Evolutionary conservation across 2,797 vertebrate genomes (phyloP), one percentile per base, ranked within the genome.

Genomic region (Acipenser ruthenus): DNA sequence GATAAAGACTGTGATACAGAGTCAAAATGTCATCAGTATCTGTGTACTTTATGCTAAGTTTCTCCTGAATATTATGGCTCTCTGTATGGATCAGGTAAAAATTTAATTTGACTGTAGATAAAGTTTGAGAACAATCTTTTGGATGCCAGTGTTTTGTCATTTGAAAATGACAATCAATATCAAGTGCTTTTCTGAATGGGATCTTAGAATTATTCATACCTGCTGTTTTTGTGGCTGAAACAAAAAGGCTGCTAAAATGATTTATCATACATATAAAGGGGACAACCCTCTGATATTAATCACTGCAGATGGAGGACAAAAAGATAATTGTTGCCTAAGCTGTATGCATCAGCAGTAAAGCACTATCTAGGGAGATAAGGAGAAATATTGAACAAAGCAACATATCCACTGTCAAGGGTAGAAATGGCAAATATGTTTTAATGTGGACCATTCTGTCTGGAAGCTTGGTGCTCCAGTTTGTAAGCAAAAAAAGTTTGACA

Each of bases 301-400:
- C 88, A 88, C 82, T 82, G 81, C 78, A 85, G 86, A 88, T 89
- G 86, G 84, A 89, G 87, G 86, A 84, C 88, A 86, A 80, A 86
- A 79, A 88, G 87, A 89, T 89, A 90, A 91, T 87, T 89, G 88
- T 82, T 80, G 86, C 85, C 82, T 82, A 85, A 83, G 85, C 80
- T 80, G 76, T 80, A 81, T 83, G 83, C 80, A 83, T 73, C 70
- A 75, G 79, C 77, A 83, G 75, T 74, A 72, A 77, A 79, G 79
- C 74, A 75, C 82, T 86, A 86, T 86, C 87, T 89, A 71, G 83
- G 77, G 79, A 88, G 85, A 88, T 88, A 87, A 87, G 86, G 82
- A 37, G 84, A 80, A 83, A 70, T 71, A 66, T 72, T 71, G 80
- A 81, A 80, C 81, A 83, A 82, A 85, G 85, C 80, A 86, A 84